Conservation (phyloP, 2,797 vertebrate genomes). For the Sphaeramia orbicularis region DNA sequence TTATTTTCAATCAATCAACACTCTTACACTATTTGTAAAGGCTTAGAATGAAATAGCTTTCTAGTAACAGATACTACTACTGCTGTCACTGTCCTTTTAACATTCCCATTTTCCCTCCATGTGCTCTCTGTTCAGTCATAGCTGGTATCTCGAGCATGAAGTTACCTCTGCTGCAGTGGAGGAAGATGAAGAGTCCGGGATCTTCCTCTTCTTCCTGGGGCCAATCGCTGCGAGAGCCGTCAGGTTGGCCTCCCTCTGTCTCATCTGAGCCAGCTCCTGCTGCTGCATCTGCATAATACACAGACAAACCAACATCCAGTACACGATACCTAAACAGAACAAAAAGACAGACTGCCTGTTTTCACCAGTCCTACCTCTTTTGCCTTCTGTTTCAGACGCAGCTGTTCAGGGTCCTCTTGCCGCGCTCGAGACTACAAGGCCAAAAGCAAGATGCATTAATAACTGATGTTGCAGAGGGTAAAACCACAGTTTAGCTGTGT, state of each 20-base stretch:
- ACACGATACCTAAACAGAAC: constrained; percentile 1
- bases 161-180: constrained; percentile 92
- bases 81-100: neutral
- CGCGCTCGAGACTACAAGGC: constrained; percentile 93
- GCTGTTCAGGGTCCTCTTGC: constrained; percentile 98
- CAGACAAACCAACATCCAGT: constrained; percentile 21
- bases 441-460: constrained; percentile 24
- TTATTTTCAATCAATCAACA: too few relatives aligned
- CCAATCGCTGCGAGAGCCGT: constrained; percentile 97
- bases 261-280: constrained; percentile 96
- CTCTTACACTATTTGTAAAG: too few relatives aligned
- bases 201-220: constrained; percentile 94
- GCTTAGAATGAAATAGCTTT: neutral
- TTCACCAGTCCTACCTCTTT: constrained; percentile 90
- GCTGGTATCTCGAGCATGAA: neutral
- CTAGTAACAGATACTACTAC: neutral
- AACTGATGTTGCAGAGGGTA: neutral
- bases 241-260: constrained; percentile 96
- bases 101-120: neutral
- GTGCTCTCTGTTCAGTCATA: neutral
- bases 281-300: constrained; percentile 93
- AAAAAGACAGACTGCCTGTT: constrained; percentile 1
- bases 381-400: constrained; percentile 97
- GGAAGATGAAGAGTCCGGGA: constrained; percentile 88
- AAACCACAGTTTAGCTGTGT: neutral